Evolutionary conservation across 2,113 vertebrate genomes (phyloP), one percentile per base, ranked within the genome.

Genomic region (Bubo scandiacus): DNA sequence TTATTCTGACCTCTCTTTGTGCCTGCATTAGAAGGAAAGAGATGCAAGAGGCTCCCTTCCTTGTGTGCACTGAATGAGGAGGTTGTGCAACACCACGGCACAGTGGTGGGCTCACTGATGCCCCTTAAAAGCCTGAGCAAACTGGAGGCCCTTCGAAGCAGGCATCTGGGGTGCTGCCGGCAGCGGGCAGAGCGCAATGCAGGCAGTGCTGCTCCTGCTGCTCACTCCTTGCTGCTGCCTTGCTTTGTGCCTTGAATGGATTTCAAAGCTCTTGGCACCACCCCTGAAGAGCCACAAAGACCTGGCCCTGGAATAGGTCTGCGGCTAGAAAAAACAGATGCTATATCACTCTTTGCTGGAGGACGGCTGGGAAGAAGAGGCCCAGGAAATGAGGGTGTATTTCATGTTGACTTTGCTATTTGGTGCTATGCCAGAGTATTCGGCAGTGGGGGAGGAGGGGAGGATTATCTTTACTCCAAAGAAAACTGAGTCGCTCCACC

Each of bases 311-410:
- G 47, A 61, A 87, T 51, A 43, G 61, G 47, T 62, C 68, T 86
- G 49, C 1, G 14, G 92, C 81, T 81, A 66, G 61, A 57, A 85
- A 85, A 85, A 67, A 36, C 89, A 90, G 81, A 94, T 94, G 81
- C 77, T 81, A 4, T 15, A 38, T 43, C 4, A 3, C 40, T 89
- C 49, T 92, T 59, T 59, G 26, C 92, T 91, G 78, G 42, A 82
- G 86, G 55, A 93, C 0, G 59, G 81, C 78, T 79, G 81, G 62
- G 88, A 92, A 88, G 86, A 43, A 71, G 63, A 90, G 66, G 83
- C 84, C 88, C 86, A 79, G 88, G 87, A 90, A 96, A 96, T 18
- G 29, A 82, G 88, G 71, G 82, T 86, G 71, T 87, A 89, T 96
- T 94, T 95, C 91, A 91, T 86, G 75, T 90, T 83, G 88, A 90